Evolutionary conservation across 1,140 invertebrate species (phyloP).

Genomic region (Lepidurus couesii): DNA sequence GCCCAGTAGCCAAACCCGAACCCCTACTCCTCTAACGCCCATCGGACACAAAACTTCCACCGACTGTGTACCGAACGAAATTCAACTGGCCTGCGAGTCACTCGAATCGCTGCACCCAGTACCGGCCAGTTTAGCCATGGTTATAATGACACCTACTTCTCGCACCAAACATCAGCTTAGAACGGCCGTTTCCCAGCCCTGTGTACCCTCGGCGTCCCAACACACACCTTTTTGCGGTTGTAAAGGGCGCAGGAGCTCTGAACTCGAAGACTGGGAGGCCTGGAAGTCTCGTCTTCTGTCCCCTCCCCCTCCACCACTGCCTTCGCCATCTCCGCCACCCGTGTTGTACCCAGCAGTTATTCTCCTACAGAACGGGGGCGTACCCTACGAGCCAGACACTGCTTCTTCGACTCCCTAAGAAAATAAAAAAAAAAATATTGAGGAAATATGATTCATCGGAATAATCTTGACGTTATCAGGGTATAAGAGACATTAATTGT

Average conservation of each 20-base stretch:
- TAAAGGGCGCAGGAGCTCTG: neutral
- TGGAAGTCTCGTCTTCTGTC: neutral
- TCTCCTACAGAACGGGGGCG: neutral
- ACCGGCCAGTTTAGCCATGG: neutral
- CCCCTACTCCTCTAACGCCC: neutral
- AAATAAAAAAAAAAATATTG: neutral
- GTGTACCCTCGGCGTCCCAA: neutral
- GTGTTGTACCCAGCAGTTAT: neutral
- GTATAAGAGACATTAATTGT: no score
- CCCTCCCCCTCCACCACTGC: neutral
- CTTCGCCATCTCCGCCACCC: neutral
- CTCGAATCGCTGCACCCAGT: neutral
- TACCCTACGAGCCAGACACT: neutral
- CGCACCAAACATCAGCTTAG: neutral
- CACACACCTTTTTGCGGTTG: neutral
- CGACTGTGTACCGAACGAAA: neutral
- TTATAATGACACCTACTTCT: neutral
- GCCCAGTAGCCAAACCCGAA: neutral
- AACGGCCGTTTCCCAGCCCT: neutral
- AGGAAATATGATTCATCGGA: neutral
- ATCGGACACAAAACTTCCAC: neutral
- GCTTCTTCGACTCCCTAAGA: neutral
- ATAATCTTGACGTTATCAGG: neutral
- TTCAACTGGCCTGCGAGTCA: neutral
- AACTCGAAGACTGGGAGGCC: neutral